Base-by-base conservation (phyloP, 53 echinoderm and acorn worm species). In the Arbacia lixula region DNA sequence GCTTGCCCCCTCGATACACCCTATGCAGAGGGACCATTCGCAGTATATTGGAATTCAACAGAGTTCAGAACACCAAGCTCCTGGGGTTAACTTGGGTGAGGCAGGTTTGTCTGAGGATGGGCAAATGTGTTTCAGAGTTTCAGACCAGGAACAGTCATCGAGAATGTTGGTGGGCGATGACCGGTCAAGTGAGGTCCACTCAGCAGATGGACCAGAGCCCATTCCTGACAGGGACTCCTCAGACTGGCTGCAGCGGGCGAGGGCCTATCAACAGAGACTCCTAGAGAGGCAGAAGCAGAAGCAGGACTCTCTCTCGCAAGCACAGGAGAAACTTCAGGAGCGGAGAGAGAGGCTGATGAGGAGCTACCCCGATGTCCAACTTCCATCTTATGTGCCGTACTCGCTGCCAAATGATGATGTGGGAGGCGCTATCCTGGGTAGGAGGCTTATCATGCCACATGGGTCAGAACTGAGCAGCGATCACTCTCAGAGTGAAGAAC, bases 241-340 rank as follows among this genome's bases (percentile, higher is more conserved):
- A 40, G 82, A 81, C 64, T 81, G 82, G 82, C 63, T 81, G 9
- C 64, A 81, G 50, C 40, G 64, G 37, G 82, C 82, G 26, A 62
- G 82, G 40, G 85, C 81, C 16, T 89, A 88, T 54, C 92, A 94
- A 57, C 88, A 90, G 71, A 73, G 91, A 30, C 72, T 88, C 1
- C 63, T 87, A 20, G 72, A 87, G 5, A 83, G 85, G 40, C 91
- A 92, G 57, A 86, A 71, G 51, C 75, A 86, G 60, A 98, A 86
- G 52, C 72, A 71, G 50, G 83, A 80, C 46, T 79, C 85, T 0
- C 68, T 95, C 16, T 37, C 60, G 12, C 89, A 88, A 32, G 95
- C 95, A 12, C 93, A 93, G 87, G 42, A 29, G 25, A 83, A 72
- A 21, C 85, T 95, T 22, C 86, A 91, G 87, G 84, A 88, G 46